Percentiles rank a stretch among this genome's conserved stretches.
Evolutionary conservation across 2,888 invertebrate species (phyloP).

Genomic region (Nycteola revayana): DNA sequence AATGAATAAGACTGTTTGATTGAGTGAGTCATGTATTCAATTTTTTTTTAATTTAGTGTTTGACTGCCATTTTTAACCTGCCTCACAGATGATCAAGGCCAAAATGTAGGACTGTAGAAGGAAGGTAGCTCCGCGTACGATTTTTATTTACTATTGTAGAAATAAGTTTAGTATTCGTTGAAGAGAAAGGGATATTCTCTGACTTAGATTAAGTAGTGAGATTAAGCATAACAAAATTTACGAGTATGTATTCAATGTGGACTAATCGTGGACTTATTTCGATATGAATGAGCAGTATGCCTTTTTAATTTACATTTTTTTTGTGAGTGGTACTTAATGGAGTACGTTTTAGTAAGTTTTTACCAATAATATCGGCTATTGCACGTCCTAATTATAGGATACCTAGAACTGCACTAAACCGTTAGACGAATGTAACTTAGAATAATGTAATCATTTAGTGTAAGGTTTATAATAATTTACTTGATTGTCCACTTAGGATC

Average conservation of each 20-base stretch:
- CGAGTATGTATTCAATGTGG: conserved; percentile 35
- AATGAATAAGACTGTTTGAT: conserved; percentile 71
- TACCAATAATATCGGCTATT: conserved; percentile 33
- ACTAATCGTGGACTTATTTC: conserved; percentile 18
- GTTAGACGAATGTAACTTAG: conserved; percentile 49
- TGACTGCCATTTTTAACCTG: conserved; percentile 60
- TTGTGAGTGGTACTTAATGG: conserved; percentile 24
- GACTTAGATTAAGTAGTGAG: conserved; percentile 37
- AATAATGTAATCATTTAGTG: conserved; percentile 64
- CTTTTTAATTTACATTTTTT: conserved; percentile 15
- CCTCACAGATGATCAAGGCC: conserved; percentile 30
- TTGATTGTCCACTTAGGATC: conserved; percentile 60
- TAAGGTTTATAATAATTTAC: conserved; percentile 58
- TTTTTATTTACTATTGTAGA: conserved; percentile 37
- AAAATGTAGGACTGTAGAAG: conserved; percentile 35
- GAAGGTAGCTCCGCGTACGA: conserved; percentile 35
- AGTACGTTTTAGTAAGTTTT: conserved; percentile 22
- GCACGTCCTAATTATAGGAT: conserved; percentile 41
- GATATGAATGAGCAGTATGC: conserved; percentile 12
- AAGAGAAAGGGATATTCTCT: conserved; percentile 36
- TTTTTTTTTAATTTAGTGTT: conserved; percentile 57
- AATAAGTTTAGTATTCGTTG: conserved; percentile 40
- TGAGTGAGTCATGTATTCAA: conserved; percentile 61
- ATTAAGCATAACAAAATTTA: conserved; percentile 34
- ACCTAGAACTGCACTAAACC: conserved; percentile 43